A percentile compares a stretch with the other conserved stretches of the same genome.
These are phyloP conservation scores for Gryon sp. DNA, from an alignment of 1,140 invertebrate species.

Conservation along the genomic window DNA sequence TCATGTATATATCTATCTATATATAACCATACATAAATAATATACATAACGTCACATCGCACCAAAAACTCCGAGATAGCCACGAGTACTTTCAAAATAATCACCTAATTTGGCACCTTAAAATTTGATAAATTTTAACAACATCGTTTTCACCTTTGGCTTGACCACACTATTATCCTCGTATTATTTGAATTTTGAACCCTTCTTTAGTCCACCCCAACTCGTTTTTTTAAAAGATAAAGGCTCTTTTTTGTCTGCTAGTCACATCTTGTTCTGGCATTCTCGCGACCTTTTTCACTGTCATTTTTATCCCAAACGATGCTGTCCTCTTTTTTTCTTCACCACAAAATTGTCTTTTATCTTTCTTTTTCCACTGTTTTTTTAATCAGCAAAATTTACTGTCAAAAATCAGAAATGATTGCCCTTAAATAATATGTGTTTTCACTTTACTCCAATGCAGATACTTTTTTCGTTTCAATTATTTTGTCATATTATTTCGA, in stretches of 20 bases:
- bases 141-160: neutral
- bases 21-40: too few relatives aligned
- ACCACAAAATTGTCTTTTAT: neutral
- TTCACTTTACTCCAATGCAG: too few relatives aligned
- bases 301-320: slow-evolving; percentile 28
- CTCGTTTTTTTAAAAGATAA: slow-evolving; percentile 13
- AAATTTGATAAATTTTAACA: too few relatives aligned
- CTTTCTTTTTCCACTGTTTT: neutral
- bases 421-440: too few relatives aligned
- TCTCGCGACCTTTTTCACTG: slow-evolving; percentile 17
- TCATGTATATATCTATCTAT: too few relatives aligned
- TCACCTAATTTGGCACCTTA: too few relatives aligned
- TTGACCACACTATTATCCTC: slow-evolving; percentile 4
- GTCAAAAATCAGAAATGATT: too few relatives aligned
- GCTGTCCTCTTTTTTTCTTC: neutral
- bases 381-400: too few relatives aligned
- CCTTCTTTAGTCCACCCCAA: too few relatives aligned
- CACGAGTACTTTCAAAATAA: too few relatives aligned
- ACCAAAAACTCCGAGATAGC: too few relatives aligned
- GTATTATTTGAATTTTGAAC: slow-evolving; percentile 32
- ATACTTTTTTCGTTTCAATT: too few relatives aligned
- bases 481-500: slow-evolving; percentile 13
- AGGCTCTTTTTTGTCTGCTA: slow-evolving; percentile 8
- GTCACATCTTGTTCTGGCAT: slow-evolving; percentile 16
- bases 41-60: slow-evolving; percentile 20